Base-by-base conservation (phyloP, 1,140 invertebrate species). In the Bradynema listronoti region DNA sequence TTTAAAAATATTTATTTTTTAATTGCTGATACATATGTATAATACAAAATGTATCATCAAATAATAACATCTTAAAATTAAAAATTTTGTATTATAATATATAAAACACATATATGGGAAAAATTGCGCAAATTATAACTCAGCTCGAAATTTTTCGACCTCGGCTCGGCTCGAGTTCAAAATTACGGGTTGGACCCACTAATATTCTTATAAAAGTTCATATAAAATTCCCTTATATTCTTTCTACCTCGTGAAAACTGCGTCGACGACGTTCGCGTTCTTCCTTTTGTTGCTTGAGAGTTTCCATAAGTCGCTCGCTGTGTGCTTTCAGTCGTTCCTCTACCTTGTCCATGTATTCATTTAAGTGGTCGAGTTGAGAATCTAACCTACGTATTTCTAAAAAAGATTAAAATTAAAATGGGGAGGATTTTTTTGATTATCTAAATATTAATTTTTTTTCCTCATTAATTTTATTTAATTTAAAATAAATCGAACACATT, bases 201-300 rank as follows among this genome's bases (percentile, higher is more conserved):
- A n/a, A n/a, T n/a, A n/a, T n/a, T n/a, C n/a, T n/a, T n/a, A n/a
- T n/a, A n/a, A n/a, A n/a, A n/a, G n/a, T n/a, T n/a, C n/a, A n/a
- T n/a, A n/a, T n/a, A n/a, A n/a, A n/a, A n/a, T n/a, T n/a, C n/a
- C n/a, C n/a, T n/a, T n/a, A n/a, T n/a, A n/a, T n/a, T n/a, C n/a
- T n/a, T n/a, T n/a, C n/a, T 24, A 72, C 65, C 65, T 69, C 67
- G 32, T 69, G 67, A 42, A 69, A 69, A 45, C 68, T 71, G 45
- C 53, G 69, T 24, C 69, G 64, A 16, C 67, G 67, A 33, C 72
- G 71, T 56, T 69, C 67, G 3, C 67, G 47, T 25, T 69, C 67
- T 50, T 72, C 69, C 29, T 51, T 56, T 55, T 69, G 67, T 50
- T 69, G 71, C 24, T 61, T 49, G 11, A 69, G 46, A 16, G 69